Percentiles rank a stretch among this genome's conserved stretches.
Evolutionary conservation across 2,888 invertebrate species (phyloP).

Genomic region (Polydesmus complanatus): DNA sequence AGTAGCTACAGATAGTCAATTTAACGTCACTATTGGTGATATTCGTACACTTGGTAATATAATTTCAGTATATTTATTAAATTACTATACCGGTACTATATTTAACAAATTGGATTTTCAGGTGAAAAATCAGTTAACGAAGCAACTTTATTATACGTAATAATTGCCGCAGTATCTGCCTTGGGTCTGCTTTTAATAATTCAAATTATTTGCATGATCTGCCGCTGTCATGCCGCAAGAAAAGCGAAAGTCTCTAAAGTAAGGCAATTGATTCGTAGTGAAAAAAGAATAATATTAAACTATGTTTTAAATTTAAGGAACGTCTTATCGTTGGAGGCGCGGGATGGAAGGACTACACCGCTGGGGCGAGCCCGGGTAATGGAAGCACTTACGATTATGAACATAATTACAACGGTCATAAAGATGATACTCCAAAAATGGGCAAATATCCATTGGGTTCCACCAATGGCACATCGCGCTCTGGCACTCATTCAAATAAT

Average conservation of each 20-base stretch:
- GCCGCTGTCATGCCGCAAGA: constrained; percentile 26
- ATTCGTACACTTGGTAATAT: not conserved
- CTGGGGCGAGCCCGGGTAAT: constrained; percentile 16
- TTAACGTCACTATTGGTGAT: not conserved
- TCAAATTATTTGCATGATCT: constrained; percentile 71
- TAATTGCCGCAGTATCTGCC: constrained; percentile 42
- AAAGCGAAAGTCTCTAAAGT: constrained; percentile 17
- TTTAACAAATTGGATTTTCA: not conserved
- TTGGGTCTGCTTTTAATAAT: constrained; percentile 62
- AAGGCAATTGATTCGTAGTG: not conserved
- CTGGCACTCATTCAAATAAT: not conserved
- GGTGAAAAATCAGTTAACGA: constrained; percentile 6
- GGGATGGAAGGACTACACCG: constrained; percentile 77
- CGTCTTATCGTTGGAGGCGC: constrained; percentile 59
- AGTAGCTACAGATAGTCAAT: not conserved
- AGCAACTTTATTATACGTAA: constrained; percentile 8
- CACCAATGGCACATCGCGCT: constrained; percentile 11
- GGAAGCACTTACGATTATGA: constrained; percentile 85
- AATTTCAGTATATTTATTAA: not conserved
- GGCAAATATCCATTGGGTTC: constrained; percentile 19
- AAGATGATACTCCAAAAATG: constrained; percentile 16
- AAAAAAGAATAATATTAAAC: not conserved
- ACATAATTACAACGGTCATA: constrained; percentile 44
- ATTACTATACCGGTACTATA: not conserved
- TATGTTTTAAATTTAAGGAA: constrained; percentile 43